A percentile compares a stretch with the other conserved stretches of the same genome.
phyloP scores from a whole-genome alignment of 2,888 invertebrate species.

The Monoplex corrugatus region DNA sequence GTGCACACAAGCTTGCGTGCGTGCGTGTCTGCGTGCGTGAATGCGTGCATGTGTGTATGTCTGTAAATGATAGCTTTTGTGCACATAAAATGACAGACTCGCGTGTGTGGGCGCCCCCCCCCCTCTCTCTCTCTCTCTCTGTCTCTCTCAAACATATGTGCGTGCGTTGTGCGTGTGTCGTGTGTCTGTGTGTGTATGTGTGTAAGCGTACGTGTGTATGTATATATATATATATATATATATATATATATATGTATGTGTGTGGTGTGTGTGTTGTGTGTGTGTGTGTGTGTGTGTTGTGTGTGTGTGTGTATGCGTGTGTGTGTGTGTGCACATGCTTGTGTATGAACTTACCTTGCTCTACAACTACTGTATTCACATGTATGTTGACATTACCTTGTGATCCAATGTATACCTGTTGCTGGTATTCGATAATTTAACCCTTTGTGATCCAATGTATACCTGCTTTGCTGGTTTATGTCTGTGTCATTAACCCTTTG shows the following conservation, averaged over 20 bases:
- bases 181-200: constrained; percentile 2
- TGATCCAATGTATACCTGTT: too few relatives aligned
- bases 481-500: too few relatives aligned
- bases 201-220: neutral
- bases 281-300: constrained; percentile 15
- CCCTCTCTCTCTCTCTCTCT: too few relatives aligned
- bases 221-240: neutral
- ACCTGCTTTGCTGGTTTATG: too few relatives aligned
- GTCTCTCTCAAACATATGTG: neutral
- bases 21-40: neutral
- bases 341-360: too few relatives aligned
- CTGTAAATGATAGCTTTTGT: neutral
- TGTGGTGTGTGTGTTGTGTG: neutral
- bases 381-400: too few relatives aligned
- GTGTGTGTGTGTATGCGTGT: neutral
- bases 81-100: neutral
- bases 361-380: too few relatives aligned
- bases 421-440: too few relatives aligned
- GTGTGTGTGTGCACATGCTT: neutral
- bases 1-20: neutral
- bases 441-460: too few relatives aligned
- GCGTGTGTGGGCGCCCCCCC: neutral
- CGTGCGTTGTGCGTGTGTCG: neutral
- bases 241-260: neutral
- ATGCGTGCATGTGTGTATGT: neutral